Evolutionary conservation across 2,888 invertebrate species (phyloP).

Genomic region (Dynastes tityus): DNA sequence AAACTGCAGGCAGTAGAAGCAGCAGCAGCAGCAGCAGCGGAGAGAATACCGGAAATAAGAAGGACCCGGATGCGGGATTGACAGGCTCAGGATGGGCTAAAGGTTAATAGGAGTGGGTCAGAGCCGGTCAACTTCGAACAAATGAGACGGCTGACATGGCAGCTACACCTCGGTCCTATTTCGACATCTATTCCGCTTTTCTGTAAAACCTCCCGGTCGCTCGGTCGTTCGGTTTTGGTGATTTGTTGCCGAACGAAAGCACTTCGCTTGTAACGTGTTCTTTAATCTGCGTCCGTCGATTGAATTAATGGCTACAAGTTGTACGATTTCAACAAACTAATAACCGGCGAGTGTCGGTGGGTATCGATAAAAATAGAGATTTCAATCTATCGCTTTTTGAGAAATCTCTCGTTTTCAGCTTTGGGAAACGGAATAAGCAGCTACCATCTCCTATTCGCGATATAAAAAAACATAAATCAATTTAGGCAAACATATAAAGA

Average conservation of each 20-base stretch:
- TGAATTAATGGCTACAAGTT: constrained; percentile 46
- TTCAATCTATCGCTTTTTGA: no score
- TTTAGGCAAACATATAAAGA: no score
- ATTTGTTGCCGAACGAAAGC: constrained; percentile 46
- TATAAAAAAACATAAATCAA: no score
- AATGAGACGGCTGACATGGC: constrained; percentile 64
- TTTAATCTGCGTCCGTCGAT: constrained; percentile 39
- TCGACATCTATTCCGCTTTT: constrained; percentile 46
- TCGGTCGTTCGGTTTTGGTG: constrained; percentile 23
- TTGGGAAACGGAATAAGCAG: no score
- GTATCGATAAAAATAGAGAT: constrained; percentile 2
- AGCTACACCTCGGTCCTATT: constrained; percentile 54
- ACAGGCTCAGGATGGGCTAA: constrained; percentile 60
- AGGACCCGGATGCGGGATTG: constrained; percentile 57
- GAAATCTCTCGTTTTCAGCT: no score
- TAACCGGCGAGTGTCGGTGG: constrained; percentile 5
- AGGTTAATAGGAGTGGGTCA: constrained; percentile 64
- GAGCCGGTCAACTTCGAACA: constrained; percentile 62
- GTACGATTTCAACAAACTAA: constrained; percentile 34
- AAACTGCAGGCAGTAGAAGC: constrained; percentile 53
- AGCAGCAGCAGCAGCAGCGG: constrained; percentile 31
- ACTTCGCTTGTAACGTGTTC: constrained; percentile 42
- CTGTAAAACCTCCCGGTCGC: constrained; percentile 28
- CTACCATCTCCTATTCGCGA: no score
- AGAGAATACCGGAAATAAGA: constrained; percentile 55